phyloP scores from a whole-genome alignment of 2,888 invertebrate genomes.

The Andrena fulva region DNA sequence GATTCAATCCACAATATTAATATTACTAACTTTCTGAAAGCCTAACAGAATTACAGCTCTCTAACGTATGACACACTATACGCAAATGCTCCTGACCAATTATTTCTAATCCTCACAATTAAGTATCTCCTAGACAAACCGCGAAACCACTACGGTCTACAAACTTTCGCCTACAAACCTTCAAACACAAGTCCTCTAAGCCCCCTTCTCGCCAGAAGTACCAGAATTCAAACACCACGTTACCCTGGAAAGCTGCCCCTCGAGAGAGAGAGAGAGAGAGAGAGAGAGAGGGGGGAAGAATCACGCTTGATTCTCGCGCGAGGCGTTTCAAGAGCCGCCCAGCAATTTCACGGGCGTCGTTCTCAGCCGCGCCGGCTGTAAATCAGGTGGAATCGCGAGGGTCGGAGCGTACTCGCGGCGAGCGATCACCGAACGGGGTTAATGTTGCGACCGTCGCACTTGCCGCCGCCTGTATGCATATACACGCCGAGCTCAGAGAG shows the following conservation, averaged over 20 bases:
- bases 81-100: too few species aligned
- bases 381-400: constrained; percentile 36
- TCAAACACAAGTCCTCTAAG: too few species aligned
- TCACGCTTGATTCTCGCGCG: background rate
- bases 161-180: too few species aligned
- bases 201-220: too few species aligned
- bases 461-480: constrained; percentile 19
- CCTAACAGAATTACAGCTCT: too few species aligned
- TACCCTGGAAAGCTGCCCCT: background rate
- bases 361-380: background rate
- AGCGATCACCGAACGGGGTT: constrained; percentile 16
- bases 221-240: background rate
- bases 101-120: too few species aligned
- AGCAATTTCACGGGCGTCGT: constrained; percentile 34
- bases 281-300: background rate
- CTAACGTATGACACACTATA: too few species aligned
- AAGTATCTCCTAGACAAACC: too few species aligned
- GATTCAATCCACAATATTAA: too few species aligned
- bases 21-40: too few species aligned
- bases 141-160: too few species aligned
- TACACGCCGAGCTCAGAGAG: constrained; percentile 12
- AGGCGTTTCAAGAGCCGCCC: constrained; percentile 10
- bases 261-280: background rate
- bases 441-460: constrained; percentile 25
- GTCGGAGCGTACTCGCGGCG: background rate